Percentiles rank a stretch among this genome's conserved stretches.
These are phyloP conservation scores for Daktulosphaira vitifoliae DNA, from an alignment of 1,140 invertebrate genomes.

Conservation along the genomic window DNA sequence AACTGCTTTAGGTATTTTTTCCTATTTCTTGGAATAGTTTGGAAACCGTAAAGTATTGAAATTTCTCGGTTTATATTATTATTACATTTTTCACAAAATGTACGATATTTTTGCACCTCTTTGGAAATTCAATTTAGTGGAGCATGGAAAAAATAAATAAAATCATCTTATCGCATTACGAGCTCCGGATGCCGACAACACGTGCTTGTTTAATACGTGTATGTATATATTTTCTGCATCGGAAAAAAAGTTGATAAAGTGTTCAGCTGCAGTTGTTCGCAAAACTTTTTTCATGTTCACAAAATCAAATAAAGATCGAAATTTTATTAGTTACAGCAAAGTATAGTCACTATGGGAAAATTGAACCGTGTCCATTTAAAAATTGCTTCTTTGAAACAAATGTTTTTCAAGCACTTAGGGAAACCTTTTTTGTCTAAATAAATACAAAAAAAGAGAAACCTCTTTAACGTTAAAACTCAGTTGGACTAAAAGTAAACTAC, in stretches of 20 bases:
- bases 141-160: neutral
- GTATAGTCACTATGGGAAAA: neutral
- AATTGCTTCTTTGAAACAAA: neutral
- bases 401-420: too few relatives aligned
- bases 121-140: constrained; percentile 1
- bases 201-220: neutral
- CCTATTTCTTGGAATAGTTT: too few relatives aligned
- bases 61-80: too few relatives aligned
- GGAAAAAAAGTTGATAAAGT: constrained; percentile 10
- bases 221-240: neutral
- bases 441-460: too few relatives aligned
- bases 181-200: neutral
- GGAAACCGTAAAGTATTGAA: too few relatives aligned
- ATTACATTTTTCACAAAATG: too few relatives aligned
- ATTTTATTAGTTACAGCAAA: neutral
- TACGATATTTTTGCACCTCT: neutral
- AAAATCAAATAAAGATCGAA: constrained; percentile 7
- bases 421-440: too few relatives aligned
- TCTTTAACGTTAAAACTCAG: too few relatives aligned
- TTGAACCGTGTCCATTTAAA: neutral
- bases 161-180: constrained; percentile 17
- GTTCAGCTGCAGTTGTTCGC: neutral
- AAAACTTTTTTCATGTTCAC: constrained; percentile 9
- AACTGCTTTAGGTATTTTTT: too few relatives aligned
- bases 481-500: too few relatives aligned